A percentile compares a stretch with the other conserved stretches of the same genome.
phyloP scores from a whole-genome alignment of 2,113 vertebrate genomes.

The Cryptomyrus ogoouensis region DNA sequence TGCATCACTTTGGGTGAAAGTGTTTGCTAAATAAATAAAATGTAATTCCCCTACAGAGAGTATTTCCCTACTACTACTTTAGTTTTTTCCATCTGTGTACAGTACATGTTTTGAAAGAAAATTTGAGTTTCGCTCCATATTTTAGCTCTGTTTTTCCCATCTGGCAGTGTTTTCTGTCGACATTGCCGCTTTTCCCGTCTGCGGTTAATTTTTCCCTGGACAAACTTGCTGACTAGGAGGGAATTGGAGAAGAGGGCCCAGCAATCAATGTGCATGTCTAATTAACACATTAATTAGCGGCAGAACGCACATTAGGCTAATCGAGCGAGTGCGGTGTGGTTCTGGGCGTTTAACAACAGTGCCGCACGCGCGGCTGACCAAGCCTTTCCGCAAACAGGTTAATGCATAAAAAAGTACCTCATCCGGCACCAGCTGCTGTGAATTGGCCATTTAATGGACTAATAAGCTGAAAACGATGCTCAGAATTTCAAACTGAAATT shows the following conservation, averaged over 20 bases:
- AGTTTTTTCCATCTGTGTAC: background rate
- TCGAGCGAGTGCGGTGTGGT: background rate
- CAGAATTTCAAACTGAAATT: slow-evolving; percentile 22
- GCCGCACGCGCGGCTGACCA: slow-evolving; percentile 5
- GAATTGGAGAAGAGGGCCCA: slow-evolving; percentile 5
- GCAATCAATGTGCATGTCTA: slow-evolving; percentile 24
- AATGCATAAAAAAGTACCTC: background rate
- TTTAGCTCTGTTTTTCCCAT: background rate
- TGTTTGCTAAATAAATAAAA: background rate
- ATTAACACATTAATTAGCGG: slow-evolving; percentile 26
- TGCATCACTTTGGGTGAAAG: background rate
- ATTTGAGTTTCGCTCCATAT: background rate
- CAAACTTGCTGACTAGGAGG: background rate
- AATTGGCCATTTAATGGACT: slow-evolving; percentile 9
- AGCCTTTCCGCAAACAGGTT: slow-evolving; percentile 16
- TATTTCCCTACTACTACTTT: background rate
- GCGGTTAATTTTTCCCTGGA: background rate
- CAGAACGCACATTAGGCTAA: slow-evolving; percentile 19
- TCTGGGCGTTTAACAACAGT: slow-evolving; percentile 10
- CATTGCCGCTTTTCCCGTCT: background rate
- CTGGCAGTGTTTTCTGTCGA: background rate
- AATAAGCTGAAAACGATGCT: slow-evolving; percentile 21
- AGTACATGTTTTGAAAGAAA: background rate
- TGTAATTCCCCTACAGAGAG: background rate
- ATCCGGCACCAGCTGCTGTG: slow-evolving; percentile 14